phyloP scores from a whole-genome alignment of 2,888 invertebrate species.

The Drosophila maculinotata region DNA sequence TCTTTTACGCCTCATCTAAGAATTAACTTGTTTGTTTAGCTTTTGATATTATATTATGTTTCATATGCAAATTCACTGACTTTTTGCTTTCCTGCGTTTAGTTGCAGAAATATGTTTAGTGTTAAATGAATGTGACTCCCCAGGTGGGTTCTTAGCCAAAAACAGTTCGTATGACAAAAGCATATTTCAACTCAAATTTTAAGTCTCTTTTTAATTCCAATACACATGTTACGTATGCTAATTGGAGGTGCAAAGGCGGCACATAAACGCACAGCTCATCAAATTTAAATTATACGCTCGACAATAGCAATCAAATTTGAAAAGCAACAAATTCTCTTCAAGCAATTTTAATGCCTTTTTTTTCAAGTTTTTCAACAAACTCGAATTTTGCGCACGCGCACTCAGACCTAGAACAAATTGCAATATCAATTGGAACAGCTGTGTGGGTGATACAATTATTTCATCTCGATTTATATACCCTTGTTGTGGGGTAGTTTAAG shows the following conservation, averaged over 20 bases:
- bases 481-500: neutral
- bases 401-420: slow-evolving; percentile 24
- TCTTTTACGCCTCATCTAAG: slow-evolving; percentile 35
- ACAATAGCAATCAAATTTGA: slow-evolving; percentile 20
- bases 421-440: slow-evolving; percentile 24
- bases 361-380: slow-evolving; percentile 6
- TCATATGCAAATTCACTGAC: slow-evolving; percentile 55
- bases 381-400: slow-evolving; percentile 37
- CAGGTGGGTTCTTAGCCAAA: neutral
- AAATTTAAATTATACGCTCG: slow-evolving; percentile 43
- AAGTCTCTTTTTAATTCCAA: slow-evolving; percentile 10
- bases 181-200: slow-evolving; percentile 3
- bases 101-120: slow-evolving; percentile 24
- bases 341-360: slow-evolving; percentile 22
- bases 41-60: slow-evolving; percentile 23
- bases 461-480: neutral
- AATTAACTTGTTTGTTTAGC: slow-evolving; percentile 44
- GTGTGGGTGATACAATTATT: slow-evolving; percentile 15
- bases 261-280: slow-evolving; percentile 48
- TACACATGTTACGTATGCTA: slow-evolving; percentile 33
- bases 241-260: slow-evolving; percentile 56
- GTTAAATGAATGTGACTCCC: slow-evolving; percentile 16
- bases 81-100: slow-evolving; percentile 14
- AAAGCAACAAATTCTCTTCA: slow-evolving; percentile 17
- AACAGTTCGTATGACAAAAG: slow-evolving; percentile 5